Conservation (phyloP, 2,113 vertebrate genomes). For the Clarias batrachus region DNA sequence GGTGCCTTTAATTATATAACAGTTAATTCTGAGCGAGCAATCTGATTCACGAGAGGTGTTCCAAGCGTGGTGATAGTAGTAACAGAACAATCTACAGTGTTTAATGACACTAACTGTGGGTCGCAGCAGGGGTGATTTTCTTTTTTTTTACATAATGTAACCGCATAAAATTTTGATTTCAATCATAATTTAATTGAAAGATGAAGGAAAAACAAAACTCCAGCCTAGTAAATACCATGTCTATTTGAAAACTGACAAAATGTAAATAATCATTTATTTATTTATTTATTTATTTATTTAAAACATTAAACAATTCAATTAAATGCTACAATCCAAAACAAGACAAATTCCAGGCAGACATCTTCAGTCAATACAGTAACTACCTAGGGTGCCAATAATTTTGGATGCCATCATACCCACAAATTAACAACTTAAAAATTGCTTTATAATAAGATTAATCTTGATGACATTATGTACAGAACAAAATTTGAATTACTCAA, state of each 20-base stretch:
- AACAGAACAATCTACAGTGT: no score
- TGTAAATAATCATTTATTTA: neutral
- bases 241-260: neutral
- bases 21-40: no score
- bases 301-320: neutral
- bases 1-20: neutral
- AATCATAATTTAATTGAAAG: neutral
- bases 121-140: no score
- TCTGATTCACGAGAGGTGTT: no score
- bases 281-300: neutral
- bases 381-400: neutral
- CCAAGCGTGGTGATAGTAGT: no score
- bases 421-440: neutral
- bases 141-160: neutral
- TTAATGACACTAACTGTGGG: no score
- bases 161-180: neutral
- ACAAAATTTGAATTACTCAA: neutral
- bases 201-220: neutral
- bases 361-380: neutral
- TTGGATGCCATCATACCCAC: neutral
- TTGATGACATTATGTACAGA: neutral
- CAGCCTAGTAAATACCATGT: neutral
- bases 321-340: neutral
- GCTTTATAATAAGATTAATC: neutral
- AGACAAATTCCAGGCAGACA: neutral